Base-by-base conservation (phyloP, 2,888 invertebrate species). In the Lobophora halterata region DNA sequence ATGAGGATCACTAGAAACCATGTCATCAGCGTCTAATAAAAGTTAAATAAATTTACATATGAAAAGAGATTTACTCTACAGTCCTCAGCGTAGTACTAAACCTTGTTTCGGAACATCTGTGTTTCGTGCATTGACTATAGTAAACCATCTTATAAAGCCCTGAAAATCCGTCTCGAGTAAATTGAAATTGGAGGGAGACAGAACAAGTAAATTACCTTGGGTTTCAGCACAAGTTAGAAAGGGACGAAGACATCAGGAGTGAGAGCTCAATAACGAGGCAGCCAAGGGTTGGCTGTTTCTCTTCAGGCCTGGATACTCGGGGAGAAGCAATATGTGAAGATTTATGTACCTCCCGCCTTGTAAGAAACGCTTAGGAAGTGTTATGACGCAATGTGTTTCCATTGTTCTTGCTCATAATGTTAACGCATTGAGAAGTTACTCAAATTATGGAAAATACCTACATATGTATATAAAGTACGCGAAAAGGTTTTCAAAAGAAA, bases 241-340 rank as follows among this genome's bases (percentile, higher is more conserved):
- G 58, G 61, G 80, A 80, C 51, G 40, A 60, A 53, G 47, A 46
- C 37, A 58, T 55, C 71, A 63, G 77, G 82, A 78, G 87, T 88
- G 86, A 88, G 88, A 87, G 87, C 76, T 83, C 82, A 88, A 88
- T 88, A 88, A 88, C 88, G 88, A 88, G 87, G 70, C 73, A 71
- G 71, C 85, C 86, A 87, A 88, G 86, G 83, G 86, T 86, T 82
- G 83, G 83, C 76, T 82, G 85, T 87, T 87, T 83, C 85, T 85
- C 80, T 80, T 76, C 76, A 67, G 72, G 68, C 65, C 58, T 62
- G 71, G 60, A 75, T 73, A 71, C 77, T 79, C 71, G 55, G 69
- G 61, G 61, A 66, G 63, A 73, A 65, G 80, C 83, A 86, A 87
- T 87, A 86, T 86, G 81, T 71, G 73, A 63, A 81, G 83, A 86